A percentile compares a stretch with the other conserved stretches of the same genome.
Conservation (phyloP, 1,140 invertebrate species). For the Himalopsyche phryganea region DNA sequence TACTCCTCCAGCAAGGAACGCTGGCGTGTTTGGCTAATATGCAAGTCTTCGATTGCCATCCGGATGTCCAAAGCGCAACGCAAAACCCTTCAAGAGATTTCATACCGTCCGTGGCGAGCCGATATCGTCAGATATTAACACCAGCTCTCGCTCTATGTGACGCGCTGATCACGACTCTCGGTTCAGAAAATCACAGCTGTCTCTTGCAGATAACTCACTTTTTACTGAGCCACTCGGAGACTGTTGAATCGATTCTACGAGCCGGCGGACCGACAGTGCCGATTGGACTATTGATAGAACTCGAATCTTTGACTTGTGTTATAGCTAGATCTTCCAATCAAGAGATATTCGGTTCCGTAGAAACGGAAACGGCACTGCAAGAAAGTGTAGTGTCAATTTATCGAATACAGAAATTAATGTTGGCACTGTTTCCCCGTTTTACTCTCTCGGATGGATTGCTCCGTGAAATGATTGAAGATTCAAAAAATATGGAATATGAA, state of each 20-base stretch:
- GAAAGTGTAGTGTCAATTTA: conserved; percentile 53
- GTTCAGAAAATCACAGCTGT: conserved; percentile 75
- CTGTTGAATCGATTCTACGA: conserved; percentile 70
- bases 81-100: conserved; percentile 37
- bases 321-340: conserved; percentile 70
- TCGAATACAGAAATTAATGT: conserved; percentile 65
- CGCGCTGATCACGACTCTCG: conserved; percentile 75
- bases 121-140: conserved; percentile 78
- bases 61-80: conserved; percentile 38
- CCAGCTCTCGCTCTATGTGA: conserved; percentile 77
- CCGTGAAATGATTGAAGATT: conserved; percentile 24
- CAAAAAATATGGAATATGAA: conserved; percentile 25
- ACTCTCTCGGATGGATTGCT: conserved; percentile 41
- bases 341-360: conserved; percentile 39
- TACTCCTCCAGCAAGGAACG: conserved; percentile 70
- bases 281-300: conserved; percentile 62
- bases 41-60: conserved; percentile 56
- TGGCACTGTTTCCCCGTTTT: conserved; percentile 69
- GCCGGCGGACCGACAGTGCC: conserved; percentile 63
- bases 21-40: conserved; percentile 72
- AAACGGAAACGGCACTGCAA: conserved; percentile 43
- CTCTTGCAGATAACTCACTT: conserved; percentile 76
- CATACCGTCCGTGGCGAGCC: conserved; percentile 37
- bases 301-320: conserved; percentile 72
- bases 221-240: conserved; percentile 75